Conservation (phyloP, 2,888 invertebrate genomes). For the Fragum sueziense region DNA sequence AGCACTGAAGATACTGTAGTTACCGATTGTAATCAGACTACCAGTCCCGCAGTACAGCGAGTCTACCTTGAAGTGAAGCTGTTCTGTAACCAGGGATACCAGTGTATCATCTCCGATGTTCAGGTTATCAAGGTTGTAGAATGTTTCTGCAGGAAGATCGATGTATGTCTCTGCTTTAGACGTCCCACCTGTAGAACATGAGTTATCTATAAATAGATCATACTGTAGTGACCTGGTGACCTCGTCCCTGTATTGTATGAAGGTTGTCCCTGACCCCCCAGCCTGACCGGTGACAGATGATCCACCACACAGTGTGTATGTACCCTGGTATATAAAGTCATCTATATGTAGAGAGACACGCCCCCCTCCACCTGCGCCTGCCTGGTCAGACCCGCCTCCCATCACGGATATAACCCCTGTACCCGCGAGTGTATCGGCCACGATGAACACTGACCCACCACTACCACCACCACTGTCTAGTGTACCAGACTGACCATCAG, state of each 20-base stretch:
- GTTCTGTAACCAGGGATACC: conserved; percentile 48
- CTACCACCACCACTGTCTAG: conserved; percentile 67
- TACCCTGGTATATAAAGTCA: conserved; percentile 64
- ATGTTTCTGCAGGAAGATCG: conserved; percentile 39
- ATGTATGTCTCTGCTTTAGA: conserved; percentile 58
- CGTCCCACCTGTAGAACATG: conserved; percentile 38
- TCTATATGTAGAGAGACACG: conserved; percentile 56
- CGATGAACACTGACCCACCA: conserved; percentile 63
- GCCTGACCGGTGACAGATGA: conserved; percentile 51
- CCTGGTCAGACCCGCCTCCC: conserved; percentile 59
- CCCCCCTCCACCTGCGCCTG: conserved; percentile 73
- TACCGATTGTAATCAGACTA: conserved; percentile 59
- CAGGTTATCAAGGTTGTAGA: conserved; percentile 53
- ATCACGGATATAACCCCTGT: conserved; percentile 58
- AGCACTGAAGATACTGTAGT: conserved; percentile 66
- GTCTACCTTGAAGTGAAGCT: conserved; percentile 61
- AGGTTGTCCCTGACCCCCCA: conserved; percentile 71
- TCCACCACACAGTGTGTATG: conserved; percentile 62
- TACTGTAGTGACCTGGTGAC: conserved; percentile 26
- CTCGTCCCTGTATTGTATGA: conserved; percentile 34
- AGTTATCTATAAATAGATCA: conserved; percentile 56
- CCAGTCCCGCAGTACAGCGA: conserved; percentile 62
- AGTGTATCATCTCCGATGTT: conserved; percentile 57
- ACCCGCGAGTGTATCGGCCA: conserved; percentile 54
- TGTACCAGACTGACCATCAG: conserved; percentile 60